Percentiles rank a stretch among this genome's conserved stretches.
These are phyloP conservation scores for human DNA, from an alignment of 2,113 vertebrate genomes.

Conservation along the genomic window DNA sequence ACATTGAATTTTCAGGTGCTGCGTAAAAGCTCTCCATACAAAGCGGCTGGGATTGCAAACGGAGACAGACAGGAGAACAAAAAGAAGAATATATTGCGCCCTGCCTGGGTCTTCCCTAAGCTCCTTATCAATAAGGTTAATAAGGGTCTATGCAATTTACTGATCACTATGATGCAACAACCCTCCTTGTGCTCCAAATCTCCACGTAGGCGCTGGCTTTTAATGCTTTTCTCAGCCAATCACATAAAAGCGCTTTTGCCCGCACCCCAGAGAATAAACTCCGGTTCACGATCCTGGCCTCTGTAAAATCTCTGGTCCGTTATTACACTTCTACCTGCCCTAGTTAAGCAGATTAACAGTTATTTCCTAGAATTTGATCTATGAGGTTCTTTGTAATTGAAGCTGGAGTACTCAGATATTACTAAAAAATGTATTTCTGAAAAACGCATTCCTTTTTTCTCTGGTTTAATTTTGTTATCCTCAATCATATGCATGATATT, in stretches of 20 bases:
- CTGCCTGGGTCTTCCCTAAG: slow-evolving; percentile 87
- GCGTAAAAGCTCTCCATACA: slow-evolving; percentile 79
- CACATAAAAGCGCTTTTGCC: slow-evolving; percentile 81
- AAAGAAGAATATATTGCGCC: slow-evolving; percentile 81
- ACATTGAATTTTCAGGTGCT: slow-evolving; percentile 80
- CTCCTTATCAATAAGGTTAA: slow-evolving; percentile 92
- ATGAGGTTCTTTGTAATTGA: slow-evolving; percentile 84
- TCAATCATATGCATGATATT: slow-evolving; percentile 85
- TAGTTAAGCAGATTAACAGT: slow-evolving; percentile 89
- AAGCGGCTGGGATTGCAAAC: slow-evolving; percentile 78
- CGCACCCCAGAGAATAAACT: slow-evolving; percentile 79
- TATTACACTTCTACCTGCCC: slow-evolving; percentile 88
- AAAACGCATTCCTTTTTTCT: slow-evolving; percentile 85
- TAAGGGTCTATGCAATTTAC: slow-evolving; percentile 90
- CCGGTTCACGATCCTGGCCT: slow-evolving; percentile 78
- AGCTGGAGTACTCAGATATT: slow-evolving; percentile 85
- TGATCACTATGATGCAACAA: slow-evolving; percentile 84
- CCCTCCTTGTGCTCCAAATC: slow-evolving; percentile 77
- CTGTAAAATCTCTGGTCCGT: slow-evolving; percentile 79
- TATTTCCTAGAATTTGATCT: slow-evolving; percentile 87
- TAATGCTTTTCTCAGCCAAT: slow-evolving; percentile 79
- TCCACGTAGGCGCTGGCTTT: slow-evolving; percentile 69
- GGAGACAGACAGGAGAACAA: slow-evolving; percentile 84
- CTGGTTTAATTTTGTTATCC: slow-evolving; percentile 89
- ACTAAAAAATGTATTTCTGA: slow-evolving; percentile 87